Evolutionary conservation across 2,113 vertebrate genomes (phyloP), one percentile per base, ranked within the genome.

Genomic region (Climacteris rufus): DNA sequence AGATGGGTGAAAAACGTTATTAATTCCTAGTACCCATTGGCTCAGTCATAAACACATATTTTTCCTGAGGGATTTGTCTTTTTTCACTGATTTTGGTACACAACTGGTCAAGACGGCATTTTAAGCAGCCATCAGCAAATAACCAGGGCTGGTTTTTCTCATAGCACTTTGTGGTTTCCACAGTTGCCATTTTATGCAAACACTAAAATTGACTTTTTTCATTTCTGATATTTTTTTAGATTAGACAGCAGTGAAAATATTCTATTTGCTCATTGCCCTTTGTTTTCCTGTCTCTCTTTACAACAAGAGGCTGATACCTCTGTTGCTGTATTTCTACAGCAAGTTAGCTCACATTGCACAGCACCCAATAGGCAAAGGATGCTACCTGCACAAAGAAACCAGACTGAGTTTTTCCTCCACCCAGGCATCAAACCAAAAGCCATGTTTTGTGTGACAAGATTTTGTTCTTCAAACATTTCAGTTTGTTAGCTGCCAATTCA

Each of bases 371-470:
- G 21, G 15, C 40, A 47, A 71, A 61, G 33, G 42, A 31, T 49
- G n/a, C 65, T 63, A 44, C 40, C 22, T 49, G 24, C 28, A 77
- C 13, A n/a, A 13, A 3, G 44, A 86, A 77, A n/a, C n/a, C 50
- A 42, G 39, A 14, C 15, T 27, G 3, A 0, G 5, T 9, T 83
- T 83, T 44, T 15, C 21, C 25, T 69, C 19, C 47, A 66, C 42
- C 16, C 47, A 71, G 68, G 42, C 11, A 28, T 31, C 68, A 87
- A 90, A 87, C 23, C 6, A 81, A 25, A 90, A 93, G 45, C 42
- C 54, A 93, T 0, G 0, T 9, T 37, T 81, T 80, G 7, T 54
- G 45, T 52, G 39, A 60, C 22, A 39, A n/a, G 8, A 18, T 54
- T 90, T 66, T 19, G 25, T 70, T 86, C 64, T 84, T 81, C 40